Conservation (phyloP, 1,140 invertebrate species). For the Pogonomyrmex californicus region DNA sequence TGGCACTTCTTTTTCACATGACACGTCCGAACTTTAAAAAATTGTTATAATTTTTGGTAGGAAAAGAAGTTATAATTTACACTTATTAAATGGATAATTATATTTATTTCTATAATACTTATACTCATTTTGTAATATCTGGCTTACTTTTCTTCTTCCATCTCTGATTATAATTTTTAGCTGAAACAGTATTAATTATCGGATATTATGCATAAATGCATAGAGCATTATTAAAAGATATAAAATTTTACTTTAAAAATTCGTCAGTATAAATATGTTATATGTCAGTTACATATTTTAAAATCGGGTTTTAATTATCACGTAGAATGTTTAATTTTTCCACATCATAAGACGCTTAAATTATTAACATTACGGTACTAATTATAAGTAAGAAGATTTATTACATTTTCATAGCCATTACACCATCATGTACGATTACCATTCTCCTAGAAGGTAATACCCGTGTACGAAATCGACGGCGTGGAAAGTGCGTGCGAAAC, state of each 20-base stretch:
- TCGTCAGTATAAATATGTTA: background rate
- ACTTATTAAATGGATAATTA: background rate
- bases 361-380: background rate
- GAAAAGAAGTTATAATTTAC: background rate
- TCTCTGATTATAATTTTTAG: background rate
- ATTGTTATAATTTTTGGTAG: background rate
- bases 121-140: background rate
- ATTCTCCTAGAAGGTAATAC: background rate
- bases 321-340: background rate
- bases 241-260: constrained; percentile 2
- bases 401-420: constrained; percentile 15
- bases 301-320: background rate
- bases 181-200: background rate
- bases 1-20: constrained; percentile 8
- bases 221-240: background rate
- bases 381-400: background rate
- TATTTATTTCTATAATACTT: background rate
- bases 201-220: background rate
- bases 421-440: background rate
- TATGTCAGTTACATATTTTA: background rate
- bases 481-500: constrained; percentile 50
- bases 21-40: constrained; percentile 1
- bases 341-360: background rate
- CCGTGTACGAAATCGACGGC: constrained; percentile 27
- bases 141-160: background rate